Percentiles rank a stretch among this genome's conserved stretches.
These are phyloP conservation scores for Capricornis sumatraensis DNA, from an alignment of 2,113 vertebrate genomes.

Conservation along the genomic window DNA sequence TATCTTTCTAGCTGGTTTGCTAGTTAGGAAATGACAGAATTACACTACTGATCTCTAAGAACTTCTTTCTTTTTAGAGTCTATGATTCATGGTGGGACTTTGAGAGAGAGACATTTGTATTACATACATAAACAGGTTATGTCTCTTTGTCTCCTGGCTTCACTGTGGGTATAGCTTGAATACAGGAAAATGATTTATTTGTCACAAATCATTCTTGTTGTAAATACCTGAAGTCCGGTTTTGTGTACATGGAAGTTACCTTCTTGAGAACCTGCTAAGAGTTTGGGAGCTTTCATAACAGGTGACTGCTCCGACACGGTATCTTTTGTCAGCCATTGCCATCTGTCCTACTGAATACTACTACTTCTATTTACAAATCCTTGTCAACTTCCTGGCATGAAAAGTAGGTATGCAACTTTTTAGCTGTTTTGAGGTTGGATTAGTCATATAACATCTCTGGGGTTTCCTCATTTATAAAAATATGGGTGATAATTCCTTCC, in stretches of 20 bases:
- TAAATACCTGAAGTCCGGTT: background rate
- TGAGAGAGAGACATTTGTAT: background rate
- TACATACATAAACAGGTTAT: background rate
- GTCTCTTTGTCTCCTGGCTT: background rate
- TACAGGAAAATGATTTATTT: background rate
- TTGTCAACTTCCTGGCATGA: background rate
- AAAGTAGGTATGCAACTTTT: background rate
- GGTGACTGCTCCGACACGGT: background rate
- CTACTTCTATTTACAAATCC: background rate
- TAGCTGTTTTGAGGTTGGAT: slow-evolving; percentile 5
- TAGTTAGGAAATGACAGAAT: background rate
- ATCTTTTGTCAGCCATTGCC: background rate
- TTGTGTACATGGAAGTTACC: background rate
- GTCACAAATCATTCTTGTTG: background rate
- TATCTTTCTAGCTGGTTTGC: background rate
- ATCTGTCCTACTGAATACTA: background rate
- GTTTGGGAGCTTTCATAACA: background rate
- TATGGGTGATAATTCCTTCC: background rate
- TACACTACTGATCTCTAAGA: background rate
- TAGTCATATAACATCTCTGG: background rate
- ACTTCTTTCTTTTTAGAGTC: background rate
- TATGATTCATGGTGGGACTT: background rate
- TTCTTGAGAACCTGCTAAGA: background rate
- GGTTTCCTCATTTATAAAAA: slow-evolving; percentile 21
- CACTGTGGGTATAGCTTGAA: background rate